Evolutionary conservation across 2,113 vertebrate genomes (phyloP).

Genomic region (Hassar affinis): DNA sequence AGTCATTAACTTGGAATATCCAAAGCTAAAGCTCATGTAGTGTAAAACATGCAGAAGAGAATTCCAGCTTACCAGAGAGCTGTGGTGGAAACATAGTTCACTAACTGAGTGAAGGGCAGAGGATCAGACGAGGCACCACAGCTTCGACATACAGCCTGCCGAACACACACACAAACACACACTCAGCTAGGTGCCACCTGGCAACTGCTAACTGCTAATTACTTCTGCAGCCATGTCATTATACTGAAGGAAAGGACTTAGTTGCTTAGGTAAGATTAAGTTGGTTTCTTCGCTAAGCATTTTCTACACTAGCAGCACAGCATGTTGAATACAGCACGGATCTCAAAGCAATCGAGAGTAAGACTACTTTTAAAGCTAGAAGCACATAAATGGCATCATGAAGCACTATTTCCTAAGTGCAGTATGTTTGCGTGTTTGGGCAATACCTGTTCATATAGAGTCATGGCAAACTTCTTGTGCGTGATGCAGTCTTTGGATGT

Average conservation of each 20-base stretch:
- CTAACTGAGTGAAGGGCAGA: conserved; percentile 92
- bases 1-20: no score
- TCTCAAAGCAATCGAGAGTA: not conserved
- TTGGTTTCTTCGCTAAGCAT: not conserved
- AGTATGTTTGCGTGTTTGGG: not conserved
- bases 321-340: not conserved
- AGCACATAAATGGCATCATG: not conserved
- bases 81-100: conserved; percentile 95
- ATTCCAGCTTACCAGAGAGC: conserved; percentile 86
- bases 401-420: not conserved
- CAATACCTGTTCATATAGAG: conserved; percentile 92
- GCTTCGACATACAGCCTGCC: conserved; percentile 89
- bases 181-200: conserved; percentile 23
- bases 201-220: conserved; percentile 37
- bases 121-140: conserved; percentile 97
- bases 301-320: not conserved
- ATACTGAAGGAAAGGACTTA: not conserved
- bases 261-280: not conserved
- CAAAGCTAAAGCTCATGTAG: not conserved
- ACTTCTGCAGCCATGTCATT: conserved; percentile 36
- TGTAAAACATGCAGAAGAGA: not conserved
- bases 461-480: conserved; percentile 98
- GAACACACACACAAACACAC: conserved; percentile 25
- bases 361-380: not conserved
- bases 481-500: conserved; percentile 95